Conservation (phyloP, 2,888 invertebrate species). For the Apamea epomidion region DNA sequence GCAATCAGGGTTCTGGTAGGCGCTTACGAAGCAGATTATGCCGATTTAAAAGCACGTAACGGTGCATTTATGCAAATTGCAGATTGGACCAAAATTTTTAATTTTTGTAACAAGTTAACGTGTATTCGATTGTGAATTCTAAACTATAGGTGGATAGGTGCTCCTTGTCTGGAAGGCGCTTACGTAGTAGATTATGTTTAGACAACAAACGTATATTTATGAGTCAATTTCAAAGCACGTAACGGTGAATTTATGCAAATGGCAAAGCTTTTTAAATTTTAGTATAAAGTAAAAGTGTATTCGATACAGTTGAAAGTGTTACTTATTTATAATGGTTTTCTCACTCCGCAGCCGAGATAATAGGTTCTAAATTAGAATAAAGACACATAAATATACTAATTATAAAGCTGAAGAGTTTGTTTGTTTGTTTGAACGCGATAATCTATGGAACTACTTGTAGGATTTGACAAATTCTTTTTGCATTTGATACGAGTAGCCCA, state of each 20-base stretch:
- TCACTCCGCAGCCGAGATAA: not conserved
- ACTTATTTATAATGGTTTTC: not conserved
- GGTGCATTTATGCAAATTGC: not conserved
- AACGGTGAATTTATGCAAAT: not conserved
- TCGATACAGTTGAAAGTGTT: not conserved
- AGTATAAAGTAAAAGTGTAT: not conserved
- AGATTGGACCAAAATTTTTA: not conserved
- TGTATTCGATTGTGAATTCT: not conserved
- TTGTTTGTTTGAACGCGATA: not conserved
- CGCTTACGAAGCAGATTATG: not conserved
- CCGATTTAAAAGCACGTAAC: not conserved
- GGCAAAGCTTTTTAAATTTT: not conserved
- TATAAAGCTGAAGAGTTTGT: not conserved
- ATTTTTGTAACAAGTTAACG: not conserved
- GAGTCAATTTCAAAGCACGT: not conserved
- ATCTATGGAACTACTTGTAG: not conserved
- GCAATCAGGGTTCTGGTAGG: not conserved
- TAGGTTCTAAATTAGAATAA: no score
- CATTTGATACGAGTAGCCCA: no score
- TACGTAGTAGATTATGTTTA: constrained; percentile 5
- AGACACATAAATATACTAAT: not conserved
- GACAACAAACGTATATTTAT: constrained; percentile 15
- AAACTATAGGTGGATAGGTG: no score
- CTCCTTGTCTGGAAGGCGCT: no score
- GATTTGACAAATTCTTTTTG: not conserved